Percentiles rank a stretch among this genome's conserved stretches.
Conservation (phyloP, 2,888 invertebrate genomes). For the Melitaea athalia region DNA sequence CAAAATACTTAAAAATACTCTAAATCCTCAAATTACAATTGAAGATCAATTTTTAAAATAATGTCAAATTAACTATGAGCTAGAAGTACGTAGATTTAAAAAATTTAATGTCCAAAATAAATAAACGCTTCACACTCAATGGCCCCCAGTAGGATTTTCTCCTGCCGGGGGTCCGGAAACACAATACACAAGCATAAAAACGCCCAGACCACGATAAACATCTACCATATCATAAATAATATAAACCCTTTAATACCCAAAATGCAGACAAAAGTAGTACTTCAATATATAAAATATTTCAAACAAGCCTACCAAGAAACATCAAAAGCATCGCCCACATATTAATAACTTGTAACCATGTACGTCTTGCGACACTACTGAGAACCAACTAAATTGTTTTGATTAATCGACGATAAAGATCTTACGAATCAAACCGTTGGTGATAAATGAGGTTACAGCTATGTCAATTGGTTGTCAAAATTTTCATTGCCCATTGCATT, state of each 20-base stretch:
- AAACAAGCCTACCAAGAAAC: constrained; percentile 24
- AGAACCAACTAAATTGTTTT: constrained; percentile 28
- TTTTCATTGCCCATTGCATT: constrained; percentile 13
- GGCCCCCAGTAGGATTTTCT: too few relatives aligned
- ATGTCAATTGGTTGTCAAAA: constrained; percentile 34
- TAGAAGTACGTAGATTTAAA: too few relatives aligned
- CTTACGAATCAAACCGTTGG: constrained; percentile 24
- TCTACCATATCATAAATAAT: neutral
- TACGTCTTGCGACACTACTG: constrained; percentile 5
- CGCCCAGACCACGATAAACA: too few relatives aligned
- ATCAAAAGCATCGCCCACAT: constrained; percentile 20
- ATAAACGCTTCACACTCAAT: too few relatives aligned
- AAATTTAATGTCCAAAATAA: too few relatives aligned
- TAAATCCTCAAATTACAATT: too few relatives aligned
- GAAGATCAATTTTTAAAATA: too few relatives aligned
- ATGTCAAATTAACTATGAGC: too few relatives aligned
- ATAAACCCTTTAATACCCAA: neutral
- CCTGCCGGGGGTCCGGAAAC: too few relatives aligned
- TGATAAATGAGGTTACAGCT: constrained; percentile 29
- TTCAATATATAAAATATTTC: constrained; percentile 2
- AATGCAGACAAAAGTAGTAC: neutral
- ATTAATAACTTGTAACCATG: neutral
- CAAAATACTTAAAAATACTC: too few relatives aligned
- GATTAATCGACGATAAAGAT: constrained; percentile 20
- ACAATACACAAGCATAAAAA: too few relatives aligned